Evolutionary conservation across 2,113 vertebrate genomes (phyloP).

Genomic region (Zapus hudsonius): DNA sequence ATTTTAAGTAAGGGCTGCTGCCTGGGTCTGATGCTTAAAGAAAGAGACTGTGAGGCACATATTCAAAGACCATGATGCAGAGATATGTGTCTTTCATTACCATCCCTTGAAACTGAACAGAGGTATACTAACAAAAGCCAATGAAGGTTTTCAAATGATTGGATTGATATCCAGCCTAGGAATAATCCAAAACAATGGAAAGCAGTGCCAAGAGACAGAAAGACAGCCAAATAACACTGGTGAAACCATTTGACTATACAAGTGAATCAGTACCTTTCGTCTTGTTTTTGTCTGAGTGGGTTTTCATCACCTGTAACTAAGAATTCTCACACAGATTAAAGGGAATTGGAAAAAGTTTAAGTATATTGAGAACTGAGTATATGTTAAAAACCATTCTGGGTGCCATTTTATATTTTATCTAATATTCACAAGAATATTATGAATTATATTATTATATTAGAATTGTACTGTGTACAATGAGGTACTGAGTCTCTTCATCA

Average conservation of each 20-base stretch:
- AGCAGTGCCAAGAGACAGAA: background rate
- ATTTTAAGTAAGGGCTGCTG: background rate
- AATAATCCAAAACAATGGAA: slow-evolving; percentile 19
- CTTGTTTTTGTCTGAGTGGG: background rate
- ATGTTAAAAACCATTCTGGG: background rate
- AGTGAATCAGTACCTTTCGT: slow-evolving; percentile 15
- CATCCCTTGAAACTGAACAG: background rate
- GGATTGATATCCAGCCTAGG: slow-evolving; percentile 9
- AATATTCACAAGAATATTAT: background rate
- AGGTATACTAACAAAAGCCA: slow-evolving; percentile 1
- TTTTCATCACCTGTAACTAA: slow-evolving; percentile 17
- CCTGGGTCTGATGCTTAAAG: background rate
- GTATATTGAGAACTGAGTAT: background rate
- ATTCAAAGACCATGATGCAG: slow-evolving; percentile 5
- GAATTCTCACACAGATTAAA: background rate
- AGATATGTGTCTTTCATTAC: slow-evolving; percentile 38
- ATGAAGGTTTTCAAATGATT: slow-evolving; percentile 44
- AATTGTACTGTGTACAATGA: background rate
- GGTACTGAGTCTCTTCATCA: background rate
- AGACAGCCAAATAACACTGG: background rate
- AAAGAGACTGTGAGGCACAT: slow-evolving; percentile 21
- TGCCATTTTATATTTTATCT: slow-evolving; percentile 2
- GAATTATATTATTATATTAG: no score
- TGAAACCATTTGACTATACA: background rate
- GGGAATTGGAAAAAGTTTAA: background rate